Conservation (phyloP, 2,113 vertebrate species). For the Dendrocopos noguchii region DNA sequence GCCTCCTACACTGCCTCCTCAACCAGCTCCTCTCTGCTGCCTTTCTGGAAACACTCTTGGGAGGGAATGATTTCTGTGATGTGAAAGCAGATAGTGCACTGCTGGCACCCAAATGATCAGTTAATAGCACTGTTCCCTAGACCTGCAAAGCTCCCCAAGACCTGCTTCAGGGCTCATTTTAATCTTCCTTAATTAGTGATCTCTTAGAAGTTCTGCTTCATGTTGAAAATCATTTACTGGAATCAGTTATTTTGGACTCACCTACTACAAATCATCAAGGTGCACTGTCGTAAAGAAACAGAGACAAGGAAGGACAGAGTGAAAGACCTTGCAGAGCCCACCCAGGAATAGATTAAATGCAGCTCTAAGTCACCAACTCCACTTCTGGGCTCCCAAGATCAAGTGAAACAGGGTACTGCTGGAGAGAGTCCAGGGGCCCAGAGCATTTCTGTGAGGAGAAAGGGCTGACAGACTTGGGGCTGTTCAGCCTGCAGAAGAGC, state of each 20-base stretch:
- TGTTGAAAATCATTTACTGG: neutral
- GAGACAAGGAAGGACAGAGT: neutral
- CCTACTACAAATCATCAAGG: neutral
- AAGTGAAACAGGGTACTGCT: too few species aligned
- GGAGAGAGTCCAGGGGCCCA: too few species aligned
- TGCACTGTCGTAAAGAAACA: neutral
- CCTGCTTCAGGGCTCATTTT: conserved; percentile 31
- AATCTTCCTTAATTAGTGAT: conserved; percentile 35
- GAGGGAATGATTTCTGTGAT: neutral
- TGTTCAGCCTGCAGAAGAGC: too few species aligned
- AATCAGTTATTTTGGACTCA: neutral
- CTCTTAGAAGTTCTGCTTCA: conserved; percentile 17
- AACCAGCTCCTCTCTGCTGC: neutral
- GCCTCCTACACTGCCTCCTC: neutral
- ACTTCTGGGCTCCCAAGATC: neutral
- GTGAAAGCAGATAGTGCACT: neutral
- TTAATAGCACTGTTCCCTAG: neutral
- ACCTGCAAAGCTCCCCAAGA: conserved; percentile 7
- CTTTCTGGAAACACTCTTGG: neutral
- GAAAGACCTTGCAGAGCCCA: neutral
- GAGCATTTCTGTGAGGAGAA: too few species aligned
- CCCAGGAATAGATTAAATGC: neutral
- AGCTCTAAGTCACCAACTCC: neutral
- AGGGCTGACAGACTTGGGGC: too few species aligned
- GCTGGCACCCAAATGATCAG: neutral